phyloP scores from a whole-genome alignment of 1,140 invertebrate genomes.

The Magallana ariakensis region DNA sequence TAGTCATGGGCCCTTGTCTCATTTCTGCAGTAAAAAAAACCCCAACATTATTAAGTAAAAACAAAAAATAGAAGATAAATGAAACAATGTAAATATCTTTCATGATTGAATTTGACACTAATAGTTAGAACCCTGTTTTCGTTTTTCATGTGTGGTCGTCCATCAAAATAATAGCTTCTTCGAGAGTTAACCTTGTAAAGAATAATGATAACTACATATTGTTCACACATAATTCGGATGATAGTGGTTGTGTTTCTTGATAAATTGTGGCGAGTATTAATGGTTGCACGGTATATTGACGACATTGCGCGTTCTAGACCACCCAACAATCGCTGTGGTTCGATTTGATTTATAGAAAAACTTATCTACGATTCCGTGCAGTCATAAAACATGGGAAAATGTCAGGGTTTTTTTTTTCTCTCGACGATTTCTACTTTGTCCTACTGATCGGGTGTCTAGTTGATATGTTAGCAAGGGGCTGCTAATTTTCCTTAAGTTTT shows the following conservation, averaged over 20 bases:
- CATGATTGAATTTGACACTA: neutral
- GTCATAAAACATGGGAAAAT: too few relatives aligned
- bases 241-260: neutral
- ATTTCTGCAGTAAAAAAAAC: too few relatives aligned
- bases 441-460: too few relatives aligned
- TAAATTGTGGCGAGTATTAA: neutral
- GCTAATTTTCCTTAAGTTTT: too few relatives aligned
- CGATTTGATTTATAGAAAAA: neutral
- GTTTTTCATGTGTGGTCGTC: neutral
- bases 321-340: neutral
- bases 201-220: neutral
- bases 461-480: too few relatives aligned
- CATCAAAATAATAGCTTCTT: neutral
- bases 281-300: too few relatives aligned
- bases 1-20: too few relatives aligned
- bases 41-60: too few relatives aligned
- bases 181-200: neutral
- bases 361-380: neutral
- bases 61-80: neutral
- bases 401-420: too few relatives aligned
- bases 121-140: neutral
- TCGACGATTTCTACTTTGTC: too few relatives aligned
- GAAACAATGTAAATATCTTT: neutral
- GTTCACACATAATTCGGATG: neutral
- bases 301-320: neutral